Evolutionary conservation across 2,888 invertebrate genomes (phyloP).

Genomic region (Xanthorhoe spadicearia): DNA sequence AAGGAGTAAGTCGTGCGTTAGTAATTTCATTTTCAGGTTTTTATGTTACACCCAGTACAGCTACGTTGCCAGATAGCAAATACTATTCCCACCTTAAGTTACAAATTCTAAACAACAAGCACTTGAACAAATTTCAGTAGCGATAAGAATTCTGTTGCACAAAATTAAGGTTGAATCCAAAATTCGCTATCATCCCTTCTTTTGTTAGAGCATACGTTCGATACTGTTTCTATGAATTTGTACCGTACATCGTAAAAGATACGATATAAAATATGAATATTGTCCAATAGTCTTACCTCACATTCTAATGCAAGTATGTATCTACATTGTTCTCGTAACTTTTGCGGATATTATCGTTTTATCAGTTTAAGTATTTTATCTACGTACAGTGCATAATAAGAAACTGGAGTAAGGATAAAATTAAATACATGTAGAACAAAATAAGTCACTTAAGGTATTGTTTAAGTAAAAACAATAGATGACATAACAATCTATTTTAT

Average conservation of each 20-base stretch:
- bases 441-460: no score
- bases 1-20: neutral
- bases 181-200: conserved; percentile 10
- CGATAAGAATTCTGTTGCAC: conserved; percentile 10
- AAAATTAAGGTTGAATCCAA: conserved; percentile 13
- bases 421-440: no score
- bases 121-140: conserved; percentile 5
- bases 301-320: neutral
- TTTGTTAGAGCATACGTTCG: neutral
- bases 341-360: neutral
- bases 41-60: neutral
- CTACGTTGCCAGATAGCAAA: neutral
- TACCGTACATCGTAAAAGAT: neutral
- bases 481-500: no score
- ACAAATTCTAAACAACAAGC: neutral
- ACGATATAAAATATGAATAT: neutral
- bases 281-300: neutral
- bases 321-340: neutral
- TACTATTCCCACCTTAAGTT: conserved; percentile 1
- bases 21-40: neutral
- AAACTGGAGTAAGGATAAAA: no score
- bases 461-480: no score
- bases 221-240: neutral
- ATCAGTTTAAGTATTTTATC: neutral
- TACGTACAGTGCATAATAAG: no score